phyloP scores from a whole-genome alignment of 92 coral and sea anemone genomes.

The Parazoanthus darwini region DNA sequence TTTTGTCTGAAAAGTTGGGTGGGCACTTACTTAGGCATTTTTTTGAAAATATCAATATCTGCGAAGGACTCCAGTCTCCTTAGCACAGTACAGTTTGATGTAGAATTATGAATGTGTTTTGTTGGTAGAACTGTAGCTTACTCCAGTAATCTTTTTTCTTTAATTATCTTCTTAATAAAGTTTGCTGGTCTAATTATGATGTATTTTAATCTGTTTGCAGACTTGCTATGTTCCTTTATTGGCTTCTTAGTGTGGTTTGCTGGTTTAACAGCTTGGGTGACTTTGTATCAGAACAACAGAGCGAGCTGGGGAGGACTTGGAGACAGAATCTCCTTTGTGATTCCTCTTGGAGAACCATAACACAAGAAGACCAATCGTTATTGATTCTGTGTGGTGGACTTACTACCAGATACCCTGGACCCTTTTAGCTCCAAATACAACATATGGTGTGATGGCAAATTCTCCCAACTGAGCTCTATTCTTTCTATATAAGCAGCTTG shows the following conservation, averaged over 20 bases:
- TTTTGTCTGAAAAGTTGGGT: no score
- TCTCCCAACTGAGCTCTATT: no score
- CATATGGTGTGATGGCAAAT: no score
- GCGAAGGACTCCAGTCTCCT: no score
- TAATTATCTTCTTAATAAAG: constrained; percentile 76
- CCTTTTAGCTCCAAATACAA: background rate
- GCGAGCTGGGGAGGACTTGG: constrained; percentile 96
- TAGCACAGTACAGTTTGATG: no score
- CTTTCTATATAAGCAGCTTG: no score
- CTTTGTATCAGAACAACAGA: constrained; percentile 79
- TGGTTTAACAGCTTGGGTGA: constrained; percentile 88
- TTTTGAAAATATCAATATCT: no score
- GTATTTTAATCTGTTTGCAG: constrained; percentile 52
- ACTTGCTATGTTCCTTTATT: constrained; percentile 75
- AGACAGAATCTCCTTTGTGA: constrained; percentile 87
- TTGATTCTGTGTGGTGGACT: background rate
- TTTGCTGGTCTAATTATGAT: constrained; percentile 38
- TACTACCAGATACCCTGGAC: background rate
- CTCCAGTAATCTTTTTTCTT: constrained; percentile 61
- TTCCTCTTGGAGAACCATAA: constrained; percentile 92
- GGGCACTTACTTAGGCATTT: no score
- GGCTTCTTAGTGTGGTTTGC: constrained; percentile 91
- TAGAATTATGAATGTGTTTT: no score
- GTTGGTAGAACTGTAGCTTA: no score
- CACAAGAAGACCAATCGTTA: background rate